phyloP scores from a whole-genome alignment of 2,113 vertebrate genomes.

The Protobothrops flavoviridis region DNA sequence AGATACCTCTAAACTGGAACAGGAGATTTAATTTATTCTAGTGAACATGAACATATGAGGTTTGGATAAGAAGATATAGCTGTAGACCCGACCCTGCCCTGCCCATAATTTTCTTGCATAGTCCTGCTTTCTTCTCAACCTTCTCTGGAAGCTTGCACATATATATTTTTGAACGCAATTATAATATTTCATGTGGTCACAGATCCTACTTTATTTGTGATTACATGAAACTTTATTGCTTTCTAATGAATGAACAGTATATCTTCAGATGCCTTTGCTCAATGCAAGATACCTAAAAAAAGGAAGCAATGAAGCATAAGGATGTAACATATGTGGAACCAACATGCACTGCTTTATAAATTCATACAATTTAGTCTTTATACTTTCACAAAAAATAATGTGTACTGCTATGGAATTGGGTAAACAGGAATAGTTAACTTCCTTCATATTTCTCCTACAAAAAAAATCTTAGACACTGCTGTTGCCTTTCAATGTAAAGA shows the following conservation, averaged over 20 bases:
- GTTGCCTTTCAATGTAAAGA: neutral
- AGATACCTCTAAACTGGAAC: neutral
- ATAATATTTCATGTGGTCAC: neutral
- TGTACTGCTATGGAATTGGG: neutral
- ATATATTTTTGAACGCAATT: neutral
- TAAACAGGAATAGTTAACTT: neutral
- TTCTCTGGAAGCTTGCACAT: neutral
- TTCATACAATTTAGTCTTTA: neutral
- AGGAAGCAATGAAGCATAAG: neutral
- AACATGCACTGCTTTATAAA: neutral
- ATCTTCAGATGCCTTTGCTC: neutral
- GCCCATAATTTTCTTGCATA: neutral
- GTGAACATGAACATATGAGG: neutral
- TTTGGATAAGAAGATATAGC: neutral
- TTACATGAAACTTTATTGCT: neutral
- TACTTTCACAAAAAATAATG: neutral
- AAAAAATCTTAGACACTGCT: neutral
- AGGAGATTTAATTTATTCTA: neutral
- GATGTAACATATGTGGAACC: neutral
- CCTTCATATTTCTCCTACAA: neutral
- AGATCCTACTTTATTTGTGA: neutral
- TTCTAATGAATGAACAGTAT: neutral
- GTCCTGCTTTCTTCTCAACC: neutral
- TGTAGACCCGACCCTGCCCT: neutral
- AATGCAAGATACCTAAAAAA: neutral